phyloP scores from a whole-genome alignment of 2,888 invertebrate species.

The Iselma pallidipennis region DNA sequence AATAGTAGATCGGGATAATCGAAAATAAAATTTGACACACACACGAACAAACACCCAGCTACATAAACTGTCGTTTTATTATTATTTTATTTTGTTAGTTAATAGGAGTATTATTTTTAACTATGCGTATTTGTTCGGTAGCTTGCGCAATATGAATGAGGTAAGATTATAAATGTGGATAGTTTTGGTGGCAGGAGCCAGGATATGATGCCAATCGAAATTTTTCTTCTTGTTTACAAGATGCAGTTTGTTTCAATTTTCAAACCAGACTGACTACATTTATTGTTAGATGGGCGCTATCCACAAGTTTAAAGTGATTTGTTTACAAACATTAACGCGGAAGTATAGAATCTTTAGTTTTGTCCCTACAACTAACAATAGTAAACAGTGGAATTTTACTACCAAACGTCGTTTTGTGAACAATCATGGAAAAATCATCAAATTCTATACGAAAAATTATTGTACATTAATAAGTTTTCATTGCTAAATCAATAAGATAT shows the following conservation, averaged over 20 bases:
- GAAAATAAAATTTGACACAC: not conserved
- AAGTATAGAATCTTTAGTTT: too few species aligned
- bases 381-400: too few species aligned
- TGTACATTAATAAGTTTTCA: too few species aligned
- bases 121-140: slow-evolving; percentile 9
- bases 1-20: slow-evolving; percentile 11
- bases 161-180: slow-evolving; percentile 21
- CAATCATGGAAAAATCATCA: too few species aligned
- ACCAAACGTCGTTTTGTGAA: too few species aligned
- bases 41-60: not conserved
- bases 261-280: not conserved
- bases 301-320: slow-evolving; percentile 14
- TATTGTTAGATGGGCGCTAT: too few species aligned
- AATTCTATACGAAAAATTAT: too few species aligned
- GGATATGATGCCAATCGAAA: slow-evolving; percentile 12
- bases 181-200: slow-evolving; percentile 7
- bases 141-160: slow-evolving; percentile 19
- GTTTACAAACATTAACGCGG: slow-evolving; percentile 25
- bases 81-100: slow-evolving; percentile 15
- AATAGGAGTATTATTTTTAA: slow-evolving; percentile 17
- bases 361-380: too few species aligned
- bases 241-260: not conserved
- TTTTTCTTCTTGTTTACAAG: too few species aligned
- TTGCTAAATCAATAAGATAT: too few species aligned
- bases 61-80: slow-evolving; percentile 8